phyloP scores from a whole-genome alignment of 1,140 invertebrate species.

The Odontomachus brunneus region DNA sequence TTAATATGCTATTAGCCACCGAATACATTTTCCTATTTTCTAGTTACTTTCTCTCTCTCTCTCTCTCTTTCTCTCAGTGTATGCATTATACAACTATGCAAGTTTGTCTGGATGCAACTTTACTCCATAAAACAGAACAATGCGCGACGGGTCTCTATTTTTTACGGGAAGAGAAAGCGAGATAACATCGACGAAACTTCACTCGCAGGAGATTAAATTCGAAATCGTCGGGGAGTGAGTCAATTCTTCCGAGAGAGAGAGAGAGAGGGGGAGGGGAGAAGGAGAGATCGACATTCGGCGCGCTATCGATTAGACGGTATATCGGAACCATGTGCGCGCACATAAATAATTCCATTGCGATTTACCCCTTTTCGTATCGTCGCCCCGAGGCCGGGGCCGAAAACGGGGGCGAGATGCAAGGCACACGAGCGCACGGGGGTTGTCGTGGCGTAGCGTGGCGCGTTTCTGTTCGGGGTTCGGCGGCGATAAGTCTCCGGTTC shows the following conservation, averaged over 20 bases:
- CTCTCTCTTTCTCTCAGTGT: too few relatives aligned
- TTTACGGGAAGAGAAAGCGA: not conserved
- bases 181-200: not conserved
- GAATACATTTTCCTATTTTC: too few relatives aligned
- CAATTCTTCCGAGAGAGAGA: conserved; percentile 1
- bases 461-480: conserved; percentile 42
- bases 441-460: conserved; percentile 25
- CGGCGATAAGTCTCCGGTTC: conserved; percentile 71
- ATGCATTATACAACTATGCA: too few relatives aligned
- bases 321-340: conserved; percentile 52
- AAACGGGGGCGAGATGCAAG: conserved; percentile 51
- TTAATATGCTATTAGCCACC: too few relatives aligned
- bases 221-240: not conserved
- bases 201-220: conserved; percentile 10
- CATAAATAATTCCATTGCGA: conserved; percentile 81
- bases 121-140: too few relatives aligned
- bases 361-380: conserved; percentile 78
- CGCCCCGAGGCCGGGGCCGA: conserved; percentile 60
- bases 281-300: not conserved
- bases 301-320: conserved; percentile 41
- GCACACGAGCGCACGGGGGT: conserved; percentile 57
- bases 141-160: too few relatives aligned
- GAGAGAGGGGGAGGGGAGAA: too few relatives aligned
- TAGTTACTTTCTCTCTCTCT: too few relatives aligned
- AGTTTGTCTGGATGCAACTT: too few relatives aligned